Percentiles rank a stretch among this genome's conserved stretches.
Evolutionary conservation across 2,797 vertebrate species (phyloP).

Genomic region (Tachyglossus aculeatus): DNA sequence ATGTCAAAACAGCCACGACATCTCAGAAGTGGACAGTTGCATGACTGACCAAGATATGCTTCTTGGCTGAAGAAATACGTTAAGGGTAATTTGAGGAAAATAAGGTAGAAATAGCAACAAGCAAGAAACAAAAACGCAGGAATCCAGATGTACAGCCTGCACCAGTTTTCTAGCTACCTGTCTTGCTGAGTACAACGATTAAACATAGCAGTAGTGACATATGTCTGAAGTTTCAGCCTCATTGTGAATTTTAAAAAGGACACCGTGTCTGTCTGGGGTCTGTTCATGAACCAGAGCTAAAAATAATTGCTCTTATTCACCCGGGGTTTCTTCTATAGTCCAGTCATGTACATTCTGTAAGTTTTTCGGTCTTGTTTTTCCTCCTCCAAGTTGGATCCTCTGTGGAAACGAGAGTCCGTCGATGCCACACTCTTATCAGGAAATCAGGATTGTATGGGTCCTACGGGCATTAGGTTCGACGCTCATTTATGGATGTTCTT

Average conservation of each 20-base stretch:
- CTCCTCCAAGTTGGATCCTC: no score
- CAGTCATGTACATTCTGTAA: not conserved
- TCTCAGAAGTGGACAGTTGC: not conserved
- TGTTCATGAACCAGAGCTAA: not conserved
- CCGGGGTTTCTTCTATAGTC: not conserved
- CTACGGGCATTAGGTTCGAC: no score
- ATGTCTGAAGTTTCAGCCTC: not conserved
- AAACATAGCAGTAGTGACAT: not conserved
- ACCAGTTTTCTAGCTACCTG: not conserved
- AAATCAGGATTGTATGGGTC: no score
- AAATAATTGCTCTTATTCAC: not conserved
- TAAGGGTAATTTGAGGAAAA: not conserved
- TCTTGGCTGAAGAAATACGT: not conserved
- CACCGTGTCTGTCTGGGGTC: not conserved
- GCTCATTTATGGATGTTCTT: no score
- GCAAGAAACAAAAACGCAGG: not conserved
- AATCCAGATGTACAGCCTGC: not conserved
- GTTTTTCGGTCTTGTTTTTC: not conserved
- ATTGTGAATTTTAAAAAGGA: not conserved
- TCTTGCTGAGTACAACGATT: not conserved
- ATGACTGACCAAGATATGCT: not conserved
- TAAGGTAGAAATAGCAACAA: not conserved
- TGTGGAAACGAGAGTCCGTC: no score
- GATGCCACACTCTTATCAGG: no score
- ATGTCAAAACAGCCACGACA: not conserved